Percentiles rank a stretch among this genome's conserved stretches.
Evolutionary conservation across 2,888 invertebrate species (phyloP).

Genomic region (Amblyjoppa proteus): DNA sequence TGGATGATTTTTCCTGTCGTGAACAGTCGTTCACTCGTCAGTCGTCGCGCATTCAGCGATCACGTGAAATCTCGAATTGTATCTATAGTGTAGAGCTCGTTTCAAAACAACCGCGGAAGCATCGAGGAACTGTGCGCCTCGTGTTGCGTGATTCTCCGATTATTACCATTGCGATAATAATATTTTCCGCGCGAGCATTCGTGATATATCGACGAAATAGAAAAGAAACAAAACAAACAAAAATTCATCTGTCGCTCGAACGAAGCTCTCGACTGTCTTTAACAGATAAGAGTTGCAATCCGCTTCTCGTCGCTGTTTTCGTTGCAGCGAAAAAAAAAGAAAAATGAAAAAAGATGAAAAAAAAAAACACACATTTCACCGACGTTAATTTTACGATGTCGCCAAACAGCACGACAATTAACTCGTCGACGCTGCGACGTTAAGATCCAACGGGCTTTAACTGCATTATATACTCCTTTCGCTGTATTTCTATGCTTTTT

Average conservation of each 20-base stretch:
- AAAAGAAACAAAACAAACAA: not conserved
- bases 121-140: not conserved
- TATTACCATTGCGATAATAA: slow-evolving; percentile 16
- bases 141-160: slow-evolving; percentile 43
- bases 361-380: no score
- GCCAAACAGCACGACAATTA: not conserved
- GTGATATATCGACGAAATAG: slow-evolving; percentile 28
- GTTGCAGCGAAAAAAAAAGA: not conserved
- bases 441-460: not conserved
- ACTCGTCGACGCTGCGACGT: not conserved
- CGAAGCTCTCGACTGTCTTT: not conserved
- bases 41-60: slow-evolving; percentile 33
- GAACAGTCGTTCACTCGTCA: not conserved
- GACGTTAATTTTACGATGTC: slow-evolving; percentile 5
- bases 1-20: not conserved
- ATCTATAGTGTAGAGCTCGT: slow-evolving; percentile 17
- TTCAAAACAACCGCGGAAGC: slow-evolving; percentile 25
- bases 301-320: not conserved
- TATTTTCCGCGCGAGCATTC: slow-evolving; percentile 1
- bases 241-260: not conserved
- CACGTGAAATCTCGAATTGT: slow-evolving; percentile 36
- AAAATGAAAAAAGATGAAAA: no score
- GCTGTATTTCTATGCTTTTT: no score
- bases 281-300: slow-evolving; percentile 5
- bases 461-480: not conserved